Base-by-base conservation (phyloP, 2,888 invertebrate species). In the Pollenia labialis region DNA sequence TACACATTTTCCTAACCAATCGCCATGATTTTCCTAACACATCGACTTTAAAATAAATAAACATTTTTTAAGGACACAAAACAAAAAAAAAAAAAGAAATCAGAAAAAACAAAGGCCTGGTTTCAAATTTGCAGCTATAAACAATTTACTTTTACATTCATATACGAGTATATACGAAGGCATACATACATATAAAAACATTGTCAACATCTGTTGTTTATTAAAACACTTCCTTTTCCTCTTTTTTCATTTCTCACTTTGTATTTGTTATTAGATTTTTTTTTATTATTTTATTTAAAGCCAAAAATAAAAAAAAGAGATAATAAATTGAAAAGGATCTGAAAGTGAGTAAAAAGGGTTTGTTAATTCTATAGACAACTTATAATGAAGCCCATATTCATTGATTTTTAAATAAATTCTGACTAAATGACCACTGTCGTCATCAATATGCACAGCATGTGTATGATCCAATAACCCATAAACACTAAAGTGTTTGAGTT, bases 371-470 rank as follows among this genome's bases (percentile, higher is more conserved):
- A 32, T 32, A 32, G 32, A 32, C 12, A 58, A 44, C 50, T 32
- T 40, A 44, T 72, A 50, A n/a, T 23, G 56, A 14, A 14, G 66
- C 11, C 32, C 46, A 10, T 66, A 46, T 50, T 66, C 82, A 82
- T 83, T 83, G 76, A 74, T 69, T 87, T 71, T 81, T 48, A 81
- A 66, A 82, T 82, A 85, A 82, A 87, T 81, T 87, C 56, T 68
- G 56, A 42, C 60, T 66, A 87, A 85, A 82, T 85, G 87, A 76
- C 85, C 87, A 72, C 58, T 79, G 85, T 68, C 85, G 79, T 75
- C 85, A 80, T 85, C 85, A 87, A 87, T 85, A 81, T 85, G 74
- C 79, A 85, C 84, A 74, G 62, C 74, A 79, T 83, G 84, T 79
- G 58, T 66, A 14, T 76, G 74, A 79, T 64, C 14, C 79, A 77